Conservation (phyloP, 2,797 vertebrate species). For the Dipus sagitta region DNA sequence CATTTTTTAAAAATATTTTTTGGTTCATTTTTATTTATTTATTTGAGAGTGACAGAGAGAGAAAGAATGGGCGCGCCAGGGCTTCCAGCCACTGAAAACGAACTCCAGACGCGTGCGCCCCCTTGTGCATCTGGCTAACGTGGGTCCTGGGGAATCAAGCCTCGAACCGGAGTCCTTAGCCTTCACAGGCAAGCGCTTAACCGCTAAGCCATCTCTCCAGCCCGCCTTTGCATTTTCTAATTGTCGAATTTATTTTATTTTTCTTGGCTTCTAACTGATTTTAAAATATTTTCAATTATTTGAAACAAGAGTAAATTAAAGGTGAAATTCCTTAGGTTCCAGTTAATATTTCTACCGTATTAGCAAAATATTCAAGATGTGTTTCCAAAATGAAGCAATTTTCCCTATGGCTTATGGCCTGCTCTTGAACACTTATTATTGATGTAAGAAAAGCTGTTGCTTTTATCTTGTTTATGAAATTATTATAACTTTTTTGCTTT, state of each 20-base stretch:
- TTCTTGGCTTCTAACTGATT: slow-evolving; percentile 68
- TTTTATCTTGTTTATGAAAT: slow-evolving; percentile 60
- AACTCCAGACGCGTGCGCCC: too few species aligned
- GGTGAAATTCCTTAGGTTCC: slow-evolving; percentile 60
- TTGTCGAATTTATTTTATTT: not conserved
- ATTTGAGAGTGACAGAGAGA: too few species aligned
- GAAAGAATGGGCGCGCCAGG: too few species aligned
- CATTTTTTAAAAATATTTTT: too few species aligned
- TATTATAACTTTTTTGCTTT: slow-evolving; percentile 18
- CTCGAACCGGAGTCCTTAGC: too few species aligned
- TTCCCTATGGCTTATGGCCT: not conserved
- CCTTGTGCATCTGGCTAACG: too few species aligned
- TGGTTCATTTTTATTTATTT: too few species aligned
- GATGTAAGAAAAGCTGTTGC: slow-evolving; percentile 45
- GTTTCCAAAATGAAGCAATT: slow-evolving; percentile 50
- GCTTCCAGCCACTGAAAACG: too few species aligned
- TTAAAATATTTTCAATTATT: slow-evolving; percentile 73
- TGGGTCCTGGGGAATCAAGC: too few species aligned
- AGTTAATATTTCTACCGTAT: slow-evolving; percentile 67
- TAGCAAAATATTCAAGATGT: slow-evolving; percentile 69
- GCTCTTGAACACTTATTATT: slow-evolving; percentile 30
- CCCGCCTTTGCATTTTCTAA: slow-evolving; percentile 6
- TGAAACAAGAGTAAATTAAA: slow-evolving; percentile 62
- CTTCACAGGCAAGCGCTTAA: too few species aligned
- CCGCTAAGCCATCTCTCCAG: too few species aligned